Percentiles rank a stretch among this genome's conserved stretches.
phyloP scores from a whole-genome alignment of 2,888 invertebrate species.

The Apamea monoglypha region DNA sequence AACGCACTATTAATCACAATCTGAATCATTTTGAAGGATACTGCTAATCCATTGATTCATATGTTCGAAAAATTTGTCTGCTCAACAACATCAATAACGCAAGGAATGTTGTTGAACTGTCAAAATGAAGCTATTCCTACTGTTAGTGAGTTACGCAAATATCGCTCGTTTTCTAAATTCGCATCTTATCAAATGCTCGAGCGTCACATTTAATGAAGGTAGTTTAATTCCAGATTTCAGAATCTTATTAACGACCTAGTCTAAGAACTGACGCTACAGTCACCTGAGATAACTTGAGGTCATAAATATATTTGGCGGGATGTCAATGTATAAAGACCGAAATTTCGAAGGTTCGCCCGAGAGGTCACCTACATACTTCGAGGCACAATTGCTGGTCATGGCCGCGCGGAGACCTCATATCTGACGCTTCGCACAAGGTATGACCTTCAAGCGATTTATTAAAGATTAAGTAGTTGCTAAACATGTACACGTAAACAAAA shows the following conservation, averaged over 20 bases:
- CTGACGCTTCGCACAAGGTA: slow-evolving; percentile 70
- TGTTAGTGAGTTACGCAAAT: neutral
- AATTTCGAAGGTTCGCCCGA: slow-evolving; percentile 82
- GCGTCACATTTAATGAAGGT: neutral
- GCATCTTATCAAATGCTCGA: neutral
- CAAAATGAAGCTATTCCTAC: neutral
- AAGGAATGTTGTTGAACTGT: neutral
- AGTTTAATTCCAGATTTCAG: neutral
- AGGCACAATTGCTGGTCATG: slow-evolving; percentile 83
- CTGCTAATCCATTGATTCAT: neutral
- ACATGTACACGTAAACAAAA: slow-evolving; percentile 2
- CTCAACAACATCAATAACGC: neutral
- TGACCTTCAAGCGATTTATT: slow-evolving; percentile 64
- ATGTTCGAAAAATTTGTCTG: neutral
- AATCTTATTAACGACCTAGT: neutral
- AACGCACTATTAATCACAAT: neutral
- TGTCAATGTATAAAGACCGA: slow-evolving; percentile 82
- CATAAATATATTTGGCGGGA: slow-evolving; percentile 73
- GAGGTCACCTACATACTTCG: slow-evolving; percentile 88
- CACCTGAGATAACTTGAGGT: slow-evolving; percentile 35
- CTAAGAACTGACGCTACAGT: slow-evolving; percentile 26
- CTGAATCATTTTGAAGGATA: neutral
- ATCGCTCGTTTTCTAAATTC: neutral
- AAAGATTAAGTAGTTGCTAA: slow-evolving; percentile 12
- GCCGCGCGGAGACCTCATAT: slow-evolving; percentile 82